These are phyloP conservation scores for Loriculus beryllinus DNA, from an alignment of 2,797 vertebrate genomes.

Conservation along the genomic window DNA sequence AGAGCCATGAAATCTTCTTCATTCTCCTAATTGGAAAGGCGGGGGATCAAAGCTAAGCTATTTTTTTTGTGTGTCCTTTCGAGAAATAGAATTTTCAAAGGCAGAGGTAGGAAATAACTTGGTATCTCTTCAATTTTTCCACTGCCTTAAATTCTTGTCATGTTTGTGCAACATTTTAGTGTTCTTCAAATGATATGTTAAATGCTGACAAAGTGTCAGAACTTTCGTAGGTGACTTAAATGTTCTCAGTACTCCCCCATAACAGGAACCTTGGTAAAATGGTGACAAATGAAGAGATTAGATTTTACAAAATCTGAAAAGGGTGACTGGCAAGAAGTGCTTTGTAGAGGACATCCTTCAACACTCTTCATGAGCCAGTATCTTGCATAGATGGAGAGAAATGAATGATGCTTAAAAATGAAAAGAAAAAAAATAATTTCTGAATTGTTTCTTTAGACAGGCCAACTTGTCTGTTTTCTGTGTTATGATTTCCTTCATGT, in stretches of 20 bases:
- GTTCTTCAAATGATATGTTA: neutral
- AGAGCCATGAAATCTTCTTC: neutral
- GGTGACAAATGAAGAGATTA: neutral
- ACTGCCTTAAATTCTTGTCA: neutral
- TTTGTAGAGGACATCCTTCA: neutral
- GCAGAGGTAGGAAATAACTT: neutral
- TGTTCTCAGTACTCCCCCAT: neutral
- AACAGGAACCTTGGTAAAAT: neutral
- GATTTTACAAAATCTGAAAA: neutral
- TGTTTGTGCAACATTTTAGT: neutral
- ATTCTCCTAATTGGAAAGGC: conserved; percentile 39
- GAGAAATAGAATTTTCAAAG: conserved; percentile 21
- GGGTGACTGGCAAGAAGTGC: neutral
- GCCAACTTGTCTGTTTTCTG: neutral
- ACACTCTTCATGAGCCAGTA: accelerated
- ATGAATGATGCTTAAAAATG: neutral
- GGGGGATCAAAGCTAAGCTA: neutral
- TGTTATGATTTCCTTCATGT: neutral
- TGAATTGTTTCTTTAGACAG: neutral
- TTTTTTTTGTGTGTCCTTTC: neutral
- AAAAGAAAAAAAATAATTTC: accelerated
- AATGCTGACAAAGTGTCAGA: neutral
- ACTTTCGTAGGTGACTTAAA: neutral
- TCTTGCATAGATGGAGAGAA: neutral
- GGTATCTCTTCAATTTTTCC: neutral